These are phyloP conservation scores for Coendou prehensilis DNA, from an alignment of 2,797 vertebrate genomes.

Conservation along the genomic window DNA sequence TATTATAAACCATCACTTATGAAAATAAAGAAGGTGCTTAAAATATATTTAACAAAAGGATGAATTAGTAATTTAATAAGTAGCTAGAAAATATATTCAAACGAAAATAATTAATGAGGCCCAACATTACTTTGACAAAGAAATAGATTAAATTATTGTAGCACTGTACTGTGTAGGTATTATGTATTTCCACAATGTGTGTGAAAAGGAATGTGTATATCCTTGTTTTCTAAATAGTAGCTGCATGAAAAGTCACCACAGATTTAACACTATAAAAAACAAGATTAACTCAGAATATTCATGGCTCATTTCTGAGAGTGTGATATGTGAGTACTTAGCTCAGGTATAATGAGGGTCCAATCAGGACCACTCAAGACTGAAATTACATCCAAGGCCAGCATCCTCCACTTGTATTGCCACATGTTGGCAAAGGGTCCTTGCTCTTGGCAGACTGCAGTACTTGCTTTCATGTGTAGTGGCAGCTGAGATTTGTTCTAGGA, in stretches of 20 bases:
- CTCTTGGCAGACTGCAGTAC: too few relatives aligned
- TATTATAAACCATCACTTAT: neutral
- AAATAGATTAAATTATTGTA: neutral
- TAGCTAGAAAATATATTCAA: neutral
- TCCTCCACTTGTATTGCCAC: neutral
- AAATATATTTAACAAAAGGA: neutral
- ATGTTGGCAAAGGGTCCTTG: neutral
- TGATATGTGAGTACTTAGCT: neutral
- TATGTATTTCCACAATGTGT: neutral
- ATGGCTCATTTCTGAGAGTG: fast-evolving
- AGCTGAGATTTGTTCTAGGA: neutral
- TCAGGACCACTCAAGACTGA: neutral
- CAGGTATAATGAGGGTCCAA: neutral
- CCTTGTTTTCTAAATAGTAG: neutral
- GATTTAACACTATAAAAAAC: neutral
- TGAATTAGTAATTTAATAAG: neutral
- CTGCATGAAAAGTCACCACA: neutral
- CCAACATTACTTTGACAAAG: neutral
- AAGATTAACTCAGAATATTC: too few relatives aligned
- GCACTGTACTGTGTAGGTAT: neutral
- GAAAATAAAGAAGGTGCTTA: neutral
- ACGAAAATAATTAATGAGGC: neutral
- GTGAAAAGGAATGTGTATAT: neutral
- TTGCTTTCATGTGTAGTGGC: neutral
- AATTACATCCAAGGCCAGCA: neutral